These are phyloP conservation scores for Pammene aurita DNA, from an alignment of 2,888 invertebrate species.

Conservation along the genomic window DNA sequence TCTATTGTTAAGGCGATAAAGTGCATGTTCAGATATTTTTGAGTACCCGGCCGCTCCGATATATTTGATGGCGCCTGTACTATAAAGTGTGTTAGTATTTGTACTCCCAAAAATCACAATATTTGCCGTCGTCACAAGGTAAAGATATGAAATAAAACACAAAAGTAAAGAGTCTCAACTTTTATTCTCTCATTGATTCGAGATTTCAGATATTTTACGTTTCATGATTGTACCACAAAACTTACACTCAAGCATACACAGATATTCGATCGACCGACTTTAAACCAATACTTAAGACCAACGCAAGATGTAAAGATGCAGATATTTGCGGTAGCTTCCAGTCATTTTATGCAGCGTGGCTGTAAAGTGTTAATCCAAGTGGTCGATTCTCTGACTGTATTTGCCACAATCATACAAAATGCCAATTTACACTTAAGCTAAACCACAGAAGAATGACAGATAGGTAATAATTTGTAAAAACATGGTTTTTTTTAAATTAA, in stretches of 20 bases:
- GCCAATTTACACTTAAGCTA: conserved; percentile 35
- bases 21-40: no score
- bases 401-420: conserved; percentile 32
- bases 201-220: conserved; percentile 50
- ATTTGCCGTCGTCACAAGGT: no score
- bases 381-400: not conserved
- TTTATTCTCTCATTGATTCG: conserved; percentile 65
- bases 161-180: conserved; percentile 55
- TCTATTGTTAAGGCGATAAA: no score
- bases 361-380: not conserved
- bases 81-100: no score
- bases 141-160: conserved; percentile 62
- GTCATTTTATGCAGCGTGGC: no score
- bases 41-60: no score
- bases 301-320: no score
- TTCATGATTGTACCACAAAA: conserved; percentile 45
- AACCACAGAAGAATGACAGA: conserved; percentile 25
- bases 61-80: no score
- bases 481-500: conserved; percentile 6
- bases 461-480: conserved; percentile 31
- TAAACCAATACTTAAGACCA: not conserved
- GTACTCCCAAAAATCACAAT: no score
- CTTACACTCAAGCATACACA: conserved; percentile 41
- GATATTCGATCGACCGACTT: conserved; percentile 9
- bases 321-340: no score